A percentile compares a stretch with the other conserved stretches of the same genome.
phyloP scores from a whole-genome alignment of 1,140 invertebrate species.

The Panagrolaimus sp. region DNA sequence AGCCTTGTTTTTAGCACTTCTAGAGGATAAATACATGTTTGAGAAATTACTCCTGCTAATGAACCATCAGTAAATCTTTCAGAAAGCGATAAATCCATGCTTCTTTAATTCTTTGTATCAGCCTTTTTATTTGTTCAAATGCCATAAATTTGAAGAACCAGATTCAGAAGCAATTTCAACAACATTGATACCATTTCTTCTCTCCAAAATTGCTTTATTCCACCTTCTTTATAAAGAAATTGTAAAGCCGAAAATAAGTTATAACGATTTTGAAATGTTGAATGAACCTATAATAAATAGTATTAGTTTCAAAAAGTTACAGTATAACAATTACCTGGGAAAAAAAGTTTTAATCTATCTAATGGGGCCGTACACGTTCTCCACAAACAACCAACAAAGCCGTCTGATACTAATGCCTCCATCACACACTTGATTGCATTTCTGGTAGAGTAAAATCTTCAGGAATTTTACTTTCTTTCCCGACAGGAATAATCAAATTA shows the following conservation, averaged over 20 bases:
- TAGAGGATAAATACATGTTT: slow-evolving; percentile 92
- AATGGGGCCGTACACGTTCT: slow-evolving; percentile 92
- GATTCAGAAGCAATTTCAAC: slow-evolving; percentile 97
- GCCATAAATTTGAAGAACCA: slow-evolving; percentile 93
- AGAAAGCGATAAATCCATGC: slow-evolving; percentile 72
- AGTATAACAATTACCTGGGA: slow-evolving; percentile 68
- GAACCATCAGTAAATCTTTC: slow-evolving; percentile 90
- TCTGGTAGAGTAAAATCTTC: slow-evolving; percentile 91
- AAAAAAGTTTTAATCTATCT: slow-evolving; percentile 92
- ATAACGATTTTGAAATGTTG: slow-evolving; percentile 57
- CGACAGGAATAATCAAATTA: slow-evolving; percentile 90
- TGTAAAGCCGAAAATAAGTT: slow-evolving; percentile 63
- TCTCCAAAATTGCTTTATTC: slow-evolving; percentile 81
- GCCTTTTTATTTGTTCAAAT: slow-evolving; percentile 85
- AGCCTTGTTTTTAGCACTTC: slow-evolving; percentile 96
- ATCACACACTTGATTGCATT: slow-evolving; percentile 91
- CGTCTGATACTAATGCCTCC: slow-evolving; percentile 93
- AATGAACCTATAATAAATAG: slow-evolving; percentile 48
- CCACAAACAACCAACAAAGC: slow-evolving; percentile 87
- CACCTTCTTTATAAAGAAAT: slow-evolving; percentile 80
- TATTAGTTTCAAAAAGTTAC: too few relatives aligned
- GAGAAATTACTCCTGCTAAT: slow-evolving; percentile 85
- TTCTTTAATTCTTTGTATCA: slow-evolving; percentile 69
- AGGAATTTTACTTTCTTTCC: slow-evolving; percentile 88
- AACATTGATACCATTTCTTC: slow-evolving; percentile 97